These are phyloP conservation scores for Acropternis orthonyx DNA, from an alignment of 2,797 vertebrate genomes.

Conservation along the genomic window DNA sequence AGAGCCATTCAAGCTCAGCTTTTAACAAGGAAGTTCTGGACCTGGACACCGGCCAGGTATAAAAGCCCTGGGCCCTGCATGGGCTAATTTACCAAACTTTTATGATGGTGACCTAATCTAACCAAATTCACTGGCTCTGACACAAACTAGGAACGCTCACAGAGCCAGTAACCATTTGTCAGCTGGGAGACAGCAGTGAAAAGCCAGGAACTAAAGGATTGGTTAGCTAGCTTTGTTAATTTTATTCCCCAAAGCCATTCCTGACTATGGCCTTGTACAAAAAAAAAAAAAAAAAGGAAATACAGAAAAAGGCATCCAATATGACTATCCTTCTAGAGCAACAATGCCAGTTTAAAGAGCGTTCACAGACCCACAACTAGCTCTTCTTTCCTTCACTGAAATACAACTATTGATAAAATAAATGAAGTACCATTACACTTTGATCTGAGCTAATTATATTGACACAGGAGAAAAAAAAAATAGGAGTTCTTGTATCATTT, in stretches of 20 bases:
- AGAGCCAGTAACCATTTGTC: neutral
- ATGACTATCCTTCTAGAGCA: neutral
- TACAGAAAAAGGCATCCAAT: neutral
- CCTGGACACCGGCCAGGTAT: conserved; percentile 24
- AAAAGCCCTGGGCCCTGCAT: conserved; percentile 3
- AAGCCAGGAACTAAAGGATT: neutral
- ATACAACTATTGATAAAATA: neutral
- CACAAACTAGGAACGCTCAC: neutral
- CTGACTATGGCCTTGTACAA: neutral
- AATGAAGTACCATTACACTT: neutral
- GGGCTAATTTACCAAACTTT: conserved; percentile 21
- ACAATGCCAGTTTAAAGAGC: neutral
- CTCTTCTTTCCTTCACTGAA: neutral
- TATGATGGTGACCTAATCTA: neutral
- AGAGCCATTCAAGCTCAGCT: conserved; percentile 1
- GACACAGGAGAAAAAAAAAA: neutral
- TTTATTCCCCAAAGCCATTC: neutral
- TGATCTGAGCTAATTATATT: neutral
- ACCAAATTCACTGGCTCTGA: neutral
- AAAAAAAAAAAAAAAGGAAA: neutral
- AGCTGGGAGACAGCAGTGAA: neutral
- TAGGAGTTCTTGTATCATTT: neutral
- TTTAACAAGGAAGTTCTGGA: conserved; percentile 43
- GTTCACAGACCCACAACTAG: neutral
- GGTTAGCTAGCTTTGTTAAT: neutral